Conservation (phyloP, 2,797 vertebrate species). For the Lindbergichthys nudifrons region DNA sequence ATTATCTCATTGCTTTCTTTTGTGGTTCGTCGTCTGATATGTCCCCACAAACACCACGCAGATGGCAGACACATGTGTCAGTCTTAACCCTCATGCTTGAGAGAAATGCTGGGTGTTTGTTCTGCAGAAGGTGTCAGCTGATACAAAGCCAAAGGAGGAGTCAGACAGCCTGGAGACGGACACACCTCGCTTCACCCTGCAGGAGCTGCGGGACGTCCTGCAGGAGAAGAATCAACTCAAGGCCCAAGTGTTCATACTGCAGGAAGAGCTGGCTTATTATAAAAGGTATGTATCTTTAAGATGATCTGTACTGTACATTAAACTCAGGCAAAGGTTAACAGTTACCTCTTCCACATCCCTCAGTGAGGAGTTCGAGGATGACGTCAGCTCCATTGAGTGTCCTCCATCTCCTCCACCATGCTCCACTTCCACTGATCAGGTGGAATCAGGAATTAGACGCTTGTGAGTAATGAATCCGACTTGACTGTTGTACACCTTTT, state of each 20-base stretch:
- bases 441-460: conserved; percentile 93
- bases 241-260: conserved; percentile 91
- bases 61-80: background rate
- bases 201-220: conserved; percentile 93
- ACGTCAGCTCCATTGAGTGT: conserved; percentile 74
- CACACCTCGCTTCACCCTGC: conserved; percentile 91
- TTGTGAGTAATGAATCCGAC: conserved; percentile 87
- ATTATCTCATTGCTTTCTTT: no score
- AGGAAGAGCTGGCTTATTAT: conserved; percentile 93
- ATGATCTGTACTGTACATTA: background rate
- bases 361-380: conserved; percentile 92
- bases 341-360: conserved; percentile 23
- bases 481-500: background rate
- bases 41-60: no score
- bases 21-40: no score
- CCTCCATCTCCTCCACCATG: conserved; percentile 66
- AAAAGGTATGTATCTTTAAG: conserved; percentile 83
- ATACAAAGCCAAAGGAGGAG: conserved; percentile 71
- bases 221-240: conserved; percentile 95
- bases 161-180: conserved; percentile 80
- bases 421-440: conserved; percentile 79
- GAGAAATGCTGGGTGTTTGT: conserved; percentile 29
- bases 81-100: background rate
- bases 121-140: conserved; percentile 71
- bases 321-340: background rate